A percentile compares a stretch with the other conserved stretches of the same genome.
These are phyloP conservation scores for Stegodyphus dumicola DNA, from an alignment of 1,140 invertebrate genomes.

Conservation along the genomic window DNA sequence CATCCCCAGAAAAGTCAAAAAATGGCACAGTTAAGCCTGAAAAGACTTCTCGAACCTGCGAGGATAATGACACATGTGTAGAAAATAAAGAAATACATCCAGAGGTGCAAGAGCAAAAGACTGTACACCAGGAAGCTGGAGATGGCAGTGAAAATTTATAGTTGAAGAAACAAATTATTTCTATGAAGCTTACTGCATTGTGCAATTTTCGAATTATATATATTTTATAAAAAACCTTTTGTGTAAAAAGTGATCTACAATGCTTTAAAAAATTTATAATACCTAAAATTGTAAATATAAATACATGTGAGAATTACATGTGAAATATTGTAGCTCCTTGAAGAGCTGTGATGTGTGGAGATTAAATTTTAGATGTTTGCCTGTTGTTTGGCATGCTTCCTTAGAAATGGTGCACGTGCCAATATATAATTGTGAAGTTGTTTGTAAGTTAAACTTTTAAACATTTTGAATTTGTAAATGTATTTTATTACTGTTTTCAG, in stretches of 20 bases:
- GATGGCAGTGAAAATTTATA: constrained; percentile 19
- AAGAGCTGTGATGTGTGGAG: constrained; percentile 14
- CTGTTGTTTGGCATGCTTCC: constrained; percentile 31
- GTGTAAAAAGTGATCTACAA: constrained; percentile 5
- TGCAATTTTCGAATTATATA: constrained; percentile 42
- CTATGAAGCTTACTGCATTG: constrained; percentile 27
- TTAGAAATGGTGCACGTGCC: constrained; percentile 30
- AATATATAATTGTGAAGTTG: constrained; percentile 35
- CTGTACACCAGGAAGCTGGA: not conserved
- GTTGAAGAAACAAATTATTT: constrained; percentile 37
- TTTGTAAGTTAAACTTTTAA: constrained; percentile 48
- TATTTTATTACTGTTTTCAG: constrained; percentile 58
- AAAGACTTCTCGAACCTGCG: not conserved
- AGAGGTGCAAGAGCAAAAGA: not conserved
- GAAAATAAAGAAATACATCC: not conserved
- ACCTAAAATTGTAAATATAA: constrained; percentile 6
- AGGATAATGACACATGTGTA: too few species aligned
- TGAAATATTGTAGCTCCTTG: constrained; percentile 40
- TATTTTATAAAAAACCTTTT: constrained; percentile 52
- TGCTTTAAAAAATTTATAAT: not conserved
- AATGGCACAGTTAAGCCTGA: constrained; percentile 19
- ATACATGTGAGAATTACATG: constrained; percentile 12
- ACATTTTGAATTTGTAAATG: constrained; percentile 56
- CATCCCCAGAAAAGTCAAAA: constrained; percentile 2
- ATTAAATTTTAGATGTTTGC: constrained; percentile 23